phyloP scores from a whole-genome alignment of 1,140 invertebrate genomes.

The Lasioglossum albipes region DNA sequence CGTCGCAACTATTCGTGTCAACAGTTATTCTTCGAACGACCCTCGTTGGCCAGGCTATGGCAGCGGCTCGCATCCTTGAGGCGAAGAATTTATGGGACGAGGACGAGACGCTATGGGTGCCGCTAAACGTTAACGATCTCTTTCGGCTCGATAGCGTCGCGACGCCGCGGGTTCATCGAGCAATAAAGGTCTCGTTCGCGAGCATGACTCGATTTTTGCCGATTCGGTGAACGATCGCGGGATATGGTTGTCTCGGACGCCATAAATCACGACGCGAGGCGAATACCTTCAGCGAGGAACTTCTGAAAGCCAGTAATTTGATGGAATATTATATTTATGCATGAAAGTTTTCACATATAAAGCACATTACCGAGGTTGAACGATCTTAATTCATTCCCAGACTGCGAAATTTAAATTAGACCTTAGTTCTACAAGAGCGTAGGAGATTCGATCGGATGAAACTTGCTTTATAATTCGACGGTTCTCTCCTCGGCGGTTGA shows the following conservation, averaged over 20 bases:
- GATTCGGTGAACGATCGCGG: background rate
- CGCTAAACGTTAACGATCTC: conserved; percentile 40
- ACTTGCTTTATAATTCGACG: too few relatives aligned
- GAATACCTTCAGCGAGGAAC: background rate
- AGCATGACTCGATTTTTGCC: conserved; percentile 12
- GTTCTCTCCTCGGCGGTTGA: background rate
- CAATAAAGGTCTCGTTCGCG: conserved; percentile 19
- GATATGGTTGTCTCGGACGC: too few relatives aligned
- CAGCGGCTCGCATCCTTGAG: conserved; percentile 62
- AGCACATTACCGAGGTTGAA: too few relatives aligned
- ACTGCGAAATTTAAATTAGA: too few relatives aligned
- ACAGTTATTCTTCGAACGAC: conserved; percentile 66
- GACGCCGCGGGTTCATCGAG: conserved; percentile 23
- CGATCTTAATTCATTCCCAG: background rate
- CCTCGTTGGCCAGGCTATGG: conserved; percentile 41
- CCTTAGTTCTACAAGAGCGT: too few relatives aligned
- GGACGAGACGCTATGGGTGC: conserved; percentile 47
- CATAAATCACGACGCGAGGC: conserved; percentile 13
- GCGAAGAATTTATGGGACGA: conserved; percentile 71
- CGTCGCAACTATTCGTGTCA: conserved; percentile 66
- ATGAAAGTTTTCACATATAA: too few relatives aligned
- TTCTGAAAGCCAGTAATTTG: background rate
- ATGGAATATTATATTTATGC: too few relatives aligned
- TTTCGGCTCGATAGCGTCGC: conserved; percentile 19
- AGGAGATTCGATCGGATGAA: too few relatives aligned